A percentile compares a stretch with the other conserved stretches of the same genome.
phyloP scores from a whole-genome alignment of 30 jellyfish, hydroid and myxozoan species.

The Hydractinia symbiolongicarpus region DNA sequence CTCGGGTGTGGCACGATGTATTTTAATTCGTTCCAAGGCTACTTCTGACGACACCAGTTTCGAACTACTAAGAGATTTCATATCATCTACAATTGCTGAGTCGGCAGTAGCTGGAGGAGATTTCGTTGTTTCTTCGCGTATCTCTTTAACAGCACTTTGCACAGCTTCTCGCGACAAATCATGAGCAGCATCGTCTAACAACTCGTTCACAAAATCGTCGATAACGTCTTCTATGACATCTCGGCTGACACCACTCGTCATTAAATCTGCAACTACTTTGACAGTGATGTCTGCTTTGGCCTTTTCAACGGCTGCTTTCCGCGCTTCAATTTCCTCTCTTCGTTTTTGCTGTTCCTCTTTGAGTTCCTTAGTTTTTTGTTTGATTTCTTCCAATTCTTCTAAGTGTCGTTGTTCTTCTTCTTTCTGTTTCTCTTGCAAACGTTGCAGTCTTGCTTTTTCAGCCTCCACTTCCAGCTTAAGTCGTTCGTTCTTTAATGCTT shows the following conservation, averaged over 20 bases:
- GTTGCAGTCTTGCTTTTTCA: slow-evolving; percentile 27
- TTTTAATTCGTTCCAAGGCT: not conserved
- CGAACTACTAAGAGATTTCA: not conserved
- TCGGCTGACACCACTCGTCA: slow-evolving; percentile 3
- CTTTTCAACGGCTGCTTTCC: slow-evolving; percentile 12
- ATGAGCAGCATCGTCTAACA: slow-evolving; percentile 19
- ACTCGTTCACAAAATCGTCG: slow-evolving; percentile 7
- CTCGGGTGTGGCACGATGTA: slow-evolving; percentile 15
- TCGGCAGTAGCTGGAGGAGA: not conserved
- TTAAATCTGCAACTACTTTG: slow-evolving; percentile 9
- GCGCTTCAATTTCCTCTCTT: slow-evolving; percentile 6
- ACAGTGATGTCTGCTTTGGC: slow-evolving; percentile 25
- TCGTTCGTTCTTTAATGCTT: slow-evolving; percentile 35
- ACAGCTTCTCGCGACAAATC: slow-evolving; percentile 12
- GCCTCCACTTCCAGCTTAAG: slow-evolving; percentile 34
- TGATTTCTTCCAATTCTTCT: slow-evolving; percentile 19
- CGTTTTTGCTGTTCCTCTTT: slow-evolving; percentile 6
- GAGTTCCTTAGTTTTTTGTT: slow-evolving; percentile 5
- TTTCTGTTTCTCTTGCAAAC: slow-evolving; percentile 27
- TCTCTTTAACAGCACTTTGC: slow-evolving; percentile 8
- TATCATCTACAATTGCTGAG: too few species aligned
- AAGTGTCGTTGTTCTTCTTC: slow-evolving; percentile 21
- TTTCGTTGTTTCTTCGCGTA: not conserved
- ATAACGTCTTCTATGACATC: slow-evolving; percentile 13
- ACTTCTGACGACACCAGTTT: not conserved